phyloP scores from a whole-genome alignment of 2,888 invertebrate genomes.

The Herminia tarsipennalis region DNA sequence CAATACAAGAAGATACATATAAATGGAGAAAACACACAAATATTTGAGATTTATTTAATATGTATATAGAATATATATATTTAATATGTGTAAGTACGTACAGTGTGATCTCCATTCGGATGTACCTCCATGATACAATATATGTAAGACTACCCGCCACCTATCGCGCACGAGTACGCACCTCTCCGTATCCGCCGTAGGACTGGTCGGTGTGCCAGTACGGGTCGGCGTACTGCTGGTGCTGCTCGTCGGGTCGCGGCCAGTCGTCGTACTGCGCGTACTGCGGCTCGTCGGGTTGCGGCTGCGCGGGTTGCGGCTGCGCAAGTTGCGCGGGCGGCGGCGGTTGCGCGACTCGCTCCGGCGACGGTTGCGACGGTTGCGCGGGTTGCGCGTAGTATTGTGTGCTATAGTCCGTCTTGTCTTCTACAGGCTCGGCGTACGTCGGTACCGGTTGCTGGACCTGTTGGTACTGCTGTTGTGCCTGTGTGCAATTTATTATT shows the following conservation, averaged over 20 bases:
- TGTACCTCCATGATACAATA: too few relatives aligned
- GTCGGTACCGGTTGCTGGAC: slow-evolving; percentile 25
- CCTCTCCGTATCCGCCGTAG: slow-evolving; percentile 61
- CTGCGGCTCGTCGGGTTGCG: slow-evolving; percentile 21
- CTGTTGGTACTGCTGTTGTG: slow-evolving; percentile 49
- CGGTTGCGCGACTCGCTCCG: too few relatives aligned
- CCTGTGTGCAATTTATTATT: slow-evolving; percentile 41
- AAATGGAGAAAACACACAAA: too few relatives aligned
- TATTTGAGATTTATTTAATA: too few relatives aligned
- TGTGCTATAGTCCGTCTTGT: slow-evolving; percentile 48
- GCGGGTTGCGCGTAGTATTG: slow-evolving; percentile 49
- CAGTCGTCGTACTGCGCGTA: slow-evolving; percentile 43
- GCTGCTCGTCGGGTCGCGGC: slow-evolving; percentile 44
- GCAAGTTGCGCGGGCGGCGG: slow-evolving; percentile 25
- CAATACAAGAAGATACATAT: too few relatives aligned
- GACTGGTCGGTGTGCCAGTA: slow-evolving; percentile 60
- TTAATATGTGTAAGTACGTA: too few relatives aligned
- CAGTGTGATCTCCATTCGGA: too few relatives aligned
- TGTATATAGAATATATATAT: too few relatives aligned
- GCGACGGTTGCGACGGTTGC: slow-evolving; percentile 13
- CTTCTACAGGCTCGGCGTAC: slow-evolving; percentile 44
- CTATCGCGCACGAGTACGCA: slow-evolving; percentile 36
- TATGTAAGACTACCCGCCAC: slow-evolving; percentile 22
- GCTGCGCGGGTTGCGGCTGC: slow-evolving; percentile 13
- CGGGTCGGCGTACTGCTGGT: slow-evolving; percentile 53